These are phyloP conservation scores for Gymnodraco acuticeps DNA, from an alignment of 2,797 vertebrate species.

Conservation along the genomic window DNA sequence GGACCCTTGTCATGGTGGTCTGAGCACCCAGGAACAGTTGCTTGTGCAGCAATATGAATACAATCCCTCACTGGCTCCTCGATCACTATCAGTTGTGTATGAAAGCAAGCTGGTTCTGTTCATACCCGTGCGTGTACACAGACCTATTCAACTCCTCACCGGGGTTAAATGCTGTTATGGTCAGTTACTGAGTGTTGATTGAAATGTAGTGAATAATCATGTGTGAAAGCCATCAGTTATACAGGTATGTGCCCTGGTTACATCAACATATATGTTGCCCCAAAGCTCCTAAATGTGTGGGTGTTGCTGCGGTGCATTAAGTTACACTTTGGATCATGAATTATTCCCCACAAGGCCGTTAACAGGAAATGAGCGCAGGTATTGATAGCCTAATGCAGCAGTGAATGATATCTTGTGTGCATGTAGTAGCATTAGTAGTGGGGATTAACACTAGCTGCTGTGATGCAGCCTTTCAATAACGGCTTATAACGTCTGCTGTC, in stretches of 20 bases:
- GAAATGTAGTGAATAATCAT: neutral
- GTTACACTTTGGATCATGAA: slow-evolving; percentile 48
- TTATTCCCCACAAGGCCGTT: slow-evolving; percentile 40
- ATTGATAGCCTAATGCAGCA: slow-evolving; percentile 59
- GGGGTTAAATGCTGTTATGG: neutral
- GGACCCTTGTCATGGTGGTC: too few species aligned
- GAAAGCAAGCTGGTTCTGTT: neutral
- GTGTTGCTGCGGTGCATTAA: slow-evolving; percentile 30
- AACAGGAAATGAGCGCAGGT: slow-evolving; percentile 35
- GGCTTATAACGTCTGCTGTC: slow-evolving; percentile 33
- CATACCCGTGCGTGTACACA: neutral
- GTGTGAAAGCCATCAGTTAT: neutral
- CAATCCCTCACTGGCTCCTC: too few species aligned
- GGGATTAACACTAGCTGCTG: slow-evolving; percentile 60
- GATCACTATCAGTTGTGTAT: neutral
- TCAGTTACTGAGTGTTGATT: neutral
- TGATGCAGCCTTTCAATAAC: slow-evolving; percentile 42
- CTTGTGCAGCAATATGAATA: too few species aligned
- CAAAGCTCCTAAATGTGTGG: neutral
- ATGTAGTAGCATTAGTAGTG: slow-evolving; percentile 54
- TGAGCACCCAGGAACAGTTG: too few species aligned
- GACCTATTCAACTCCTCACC: neutral
- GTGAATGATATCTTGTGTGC: slow-evolving; percentile 61
- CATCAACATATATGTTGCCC: neutral
- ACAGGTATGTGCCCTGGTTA: neutral